Base-by-base conservation (phyloP, 37 sponge, comb jelly and placozoan species). In the Beroe ovata region DNA sequence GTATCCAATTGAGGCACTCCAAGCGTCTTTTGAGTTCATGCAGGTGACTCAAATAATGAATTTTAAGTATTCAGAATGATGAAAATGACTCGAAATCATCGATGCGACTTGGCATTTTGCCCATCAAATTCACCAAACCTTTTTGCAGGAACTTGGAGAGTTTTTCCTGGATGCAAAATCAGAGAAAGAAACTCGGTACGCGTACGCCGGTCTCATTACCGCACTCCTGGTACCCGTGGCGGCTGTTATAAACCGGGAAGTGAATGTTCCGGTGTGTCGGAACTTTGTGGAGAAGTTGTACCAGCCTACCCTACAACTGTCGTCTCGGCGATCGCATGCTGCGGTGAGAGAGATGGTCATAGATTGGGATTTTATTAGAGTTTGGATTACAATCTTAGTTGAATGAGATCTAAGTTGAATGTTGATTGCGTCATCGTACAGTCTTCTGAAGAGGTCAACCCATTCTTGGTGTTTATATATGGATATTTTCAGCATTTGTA, bases 1-100 rank as follows among this genome's bases (percentile, higher is more conserved):
- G 94, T 98, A 93, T 61, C 99, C 99, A 0, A 95, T 95, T 29
- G 99, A 98, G 89, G 96, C 94, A 58, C 90, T 98, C 59, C 96
- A 98, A 77, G 94, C 71, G 39, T 95, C 95, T 91, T 95, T 98
- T 60, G 62, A 61, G 23, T 98, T 98, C 71, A 92, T 98, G 38
- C 96, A 98, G 91, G 96, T 95, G n/a, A n/a, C n/a, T n/a, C n/a
- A n/a, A n/a, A n/a, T n/a, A n/a, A n/a, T n/a, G n/a, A n/a, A n/a
- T n/a, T n/a, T n/a, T n/a, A n/a, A n/a, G n/a, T n/a, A n/a, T n/a
- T n/a, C n/a, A n/a, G n/a, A n/a, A n/a, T n/a, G n/a, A n/a, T n/a
- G n/a, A n/a, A n/a, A n/a, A n/a, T n/a, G 59, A 58, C 11, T 58
- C 59, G 59, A 58, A n/a, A n/a, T n/a, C n/a, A n/a, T n/a, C n/a